Evolutionary conservation across 2,888 invertebrate species (phyloP).

Genomic region (Doris montereyensis): DNA sequence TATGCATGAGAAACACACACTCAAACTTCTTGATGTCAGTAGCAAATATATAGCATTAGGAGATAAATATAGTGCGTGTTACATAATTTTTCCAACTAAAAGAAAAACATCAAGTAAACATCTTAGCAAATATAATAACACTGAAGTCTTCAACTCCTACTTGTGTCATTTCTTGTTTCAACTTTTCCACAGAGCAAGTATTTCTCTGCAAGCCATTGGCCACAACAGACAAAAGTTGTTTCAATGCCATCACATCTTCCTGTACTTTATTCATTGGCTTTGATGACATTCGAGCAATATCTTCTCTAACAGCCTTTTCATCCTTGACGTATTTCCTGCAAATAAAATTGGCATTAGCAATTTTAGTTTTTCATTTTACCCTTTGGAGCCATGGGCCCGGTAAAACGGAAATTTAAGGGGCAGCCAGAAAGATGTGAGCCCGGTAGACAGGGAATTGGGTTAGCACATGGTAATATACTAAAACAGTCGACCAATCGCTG

Average conservation of each 20-base stretch:
- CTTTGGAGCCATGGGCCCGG: background rate
- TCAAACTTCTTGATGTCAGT: too few relatives aligned
- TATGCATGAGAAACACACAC: too few relatives aligned
- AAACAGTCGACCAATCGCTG: too few relatives aligned
- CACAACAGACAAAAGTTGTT: constrained; percentile 78
- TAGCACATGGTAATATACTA: too few relatives aligned
- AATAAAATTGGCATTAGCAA: constrained; percentile 38
- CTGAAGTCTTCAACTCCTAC: too few relatives aligned
- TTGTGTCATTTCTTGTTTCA: constrained; percentile 83
- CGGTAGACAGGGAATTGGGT: too few relatives aligned
- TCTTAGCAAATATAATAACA: too few relatives aligned
- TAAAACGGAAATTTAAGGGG: too few relatives aligned
- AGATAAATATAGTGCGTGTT: too few relatives aligned
- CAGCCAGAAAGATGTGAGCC: background rate
- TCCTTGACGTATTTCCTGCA: constrained; percentile 84
- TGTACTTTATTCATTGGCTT: constrained; percentile 79
- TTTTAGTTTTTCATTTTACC: background rate
- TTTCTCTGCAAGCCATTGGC: constrained; percentile 79
- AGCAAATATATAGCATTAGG: too few relatives aligned
- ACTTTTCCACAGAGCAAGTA: constrained; percentile 77
- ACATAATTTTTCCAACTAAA: too few relatives aligned
- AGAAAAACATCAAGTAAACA: too few relatives aligned
- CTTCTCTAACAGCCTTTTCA: constrained; percentile 86
- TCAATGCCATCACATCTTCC: constrained; percentile 78
- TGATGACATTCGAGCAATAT: constrained; percentile 82